A percentile compares a stretch with the other conserved stretches of the same genome.
phyloP scores from a whole-genome alignment of 1,140 invertebrate species.

The Orchesella cincta region DNA sequence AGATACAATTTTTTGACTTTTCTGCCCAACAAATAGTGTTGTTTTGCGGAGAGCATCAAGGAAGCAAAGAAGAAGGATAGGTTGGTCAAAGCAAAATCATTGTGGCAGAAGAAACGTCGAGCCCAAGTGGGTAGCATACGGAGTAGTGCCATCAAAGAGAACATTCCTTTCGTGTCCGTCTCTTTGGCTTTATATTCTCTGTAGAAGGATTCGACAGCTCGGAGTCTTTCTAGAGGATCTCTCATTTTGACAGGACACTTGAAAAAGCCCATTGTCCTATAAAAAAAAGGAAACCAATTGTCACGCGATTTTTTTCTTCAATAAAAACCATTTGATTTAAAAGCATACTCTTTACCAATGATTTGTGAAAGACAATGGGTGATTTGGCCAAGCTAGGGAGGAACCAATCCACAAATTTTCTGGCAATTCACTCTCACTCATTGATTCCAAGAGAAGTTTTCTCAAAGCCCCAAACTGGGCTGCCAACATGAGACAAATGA shows the following conservation, averaged over 20 bases:
- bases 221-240: slow-evolving; percentile 23
- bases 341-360: slow-evolving; percentile 28
- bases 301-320: no score
- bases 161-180: slow-evolving; percentile 4
- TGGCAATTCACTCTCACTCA: not conserved
- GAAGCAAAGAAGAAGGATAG: slow-evolving; percentile 26
- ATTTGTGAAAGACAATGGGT: slow-evolving; percentile 31
- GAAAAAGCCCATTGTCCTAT: slow-evolving; percentile 33
- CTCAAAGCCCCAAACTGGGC: slow-evolving; percentile 31
- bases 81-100: slow-evolving; percentile 21
- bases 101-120: not conserved
- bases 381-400: slow-evolving; percentile 33
- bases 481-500: slow-evolving; percentile 34
- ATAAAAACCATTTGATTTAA: no score
- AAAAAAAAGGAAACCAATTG: not conserved
- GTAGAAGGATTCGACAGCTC: slow-evolving; percentile 10
- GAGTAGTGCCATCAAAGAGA: slow-evolving; percentile 7
- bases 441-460: slow-evolving; percentile 19
- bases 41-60: slow-evolving; percentile 25
- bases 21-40: slow-evolving; percentile 23
- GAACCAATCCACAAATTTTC: slow-evolving; percentile 35
- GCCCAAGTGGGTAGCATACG: slow-evolving; percentile 28
- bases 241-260: slow-evolving; percentile 15
- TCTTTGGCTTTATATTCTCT: slow-evolving; percentile 14
- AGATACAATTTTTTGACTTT: slow-evolving; percentile 36